Percentiles rank a stretch among this genome's conserved stretches.
phyloP scores from a whole-genome alignment of 2,888 invertebrate genomes.

The Lasioglossum marginatum region DNA sequence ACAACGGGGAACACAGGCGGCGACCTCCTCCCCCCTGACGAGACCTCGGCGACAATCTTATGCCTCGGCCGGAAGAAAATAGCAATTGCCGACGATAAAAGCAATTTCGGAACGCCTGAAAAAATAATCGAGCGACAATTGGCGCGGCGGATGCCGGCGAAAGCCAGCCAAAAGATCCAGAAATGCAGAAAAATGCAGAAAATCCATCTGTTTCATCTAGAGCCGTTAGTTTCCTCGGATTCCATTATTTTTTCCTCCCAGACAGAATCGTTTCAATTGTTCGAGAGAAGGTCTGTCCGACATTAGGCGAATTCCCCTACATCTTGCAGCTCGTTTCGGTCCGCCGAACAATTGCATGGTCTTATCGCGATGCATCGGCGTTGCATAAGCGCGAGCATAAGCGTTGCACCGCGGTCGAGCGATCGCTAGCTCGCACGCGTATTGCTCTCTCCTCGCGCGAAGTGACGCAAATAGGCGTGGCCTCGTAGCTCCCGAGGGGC shows the following conservation, averaged over 20 bases:
- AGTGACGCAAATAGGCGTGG: neutral
- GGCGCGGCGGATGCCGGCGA: neutral
- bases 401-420: constrained; percentile 23
- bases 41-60: neutral
- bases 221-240: neutral
- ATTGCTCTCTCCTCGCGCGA: neutral
- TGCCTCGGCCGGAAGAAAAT: neutral
- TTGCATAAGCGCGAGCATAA: constrained; percentile 49
- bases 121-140: neutral
- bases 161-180: neutral
- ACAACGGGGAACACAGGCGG: constrained; percentile 22
- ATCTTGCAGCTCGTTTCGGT: constrained; percentile 14
- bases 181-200: neutral
- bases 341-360: constrained; percentile 38
- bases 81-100: neutral
- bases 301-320: neutral
- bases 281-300: neutral
- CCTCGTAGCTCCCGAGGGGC: neutral
- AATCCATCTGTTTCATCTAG: neutral
- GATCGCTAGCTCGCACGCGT: constrained; percentile 28
- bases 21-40: neutral
- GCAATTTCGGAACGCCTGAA: neutral
- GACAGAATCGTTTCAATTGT: neutral
- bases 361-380: constrained; percentile 41
- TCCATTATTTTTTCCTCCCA: neutral